These are phyloP conservation scores for Lutraria lutraria DNA, from an alignment of 2,888 invertebrate genomes.

Conservation along the genomic window DNA sequence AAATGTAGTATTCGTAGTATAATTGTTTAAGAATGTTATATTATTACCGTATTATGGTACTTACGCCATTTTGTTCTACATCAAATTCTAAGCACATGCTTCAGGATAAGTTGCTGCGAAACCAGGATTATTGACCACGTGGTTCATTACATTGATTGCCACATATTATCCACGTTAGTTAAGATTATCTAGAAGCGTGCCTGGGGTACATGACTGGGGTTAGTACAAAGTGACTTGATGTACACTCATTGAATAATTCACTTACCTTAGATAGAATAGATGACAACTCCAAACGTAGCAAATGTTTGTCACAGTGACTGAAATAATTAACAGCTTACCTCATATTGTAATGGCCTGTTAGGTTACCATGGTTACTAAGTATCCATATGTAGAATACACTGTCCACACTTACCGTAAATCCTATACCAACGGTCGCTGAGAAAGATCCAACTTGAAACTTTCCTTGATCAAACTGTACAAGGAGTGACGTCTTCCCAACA, in stretches of 20 bases:
- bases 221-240: background rate
- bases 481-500: conserved; percentile 96
- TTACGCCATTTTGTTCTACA: too few species aligned
- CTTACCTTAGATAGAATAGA: background rate
- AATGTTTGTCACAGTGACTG: background rate
- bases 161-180: background rate
- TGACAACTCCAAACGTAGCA: background rate
- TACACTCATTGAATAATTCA: background rate
- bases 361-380: background rate
- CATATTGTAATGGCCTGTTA: background rate
- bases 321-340: background rate
- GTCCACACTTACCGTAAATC: conserved; percentile 93
- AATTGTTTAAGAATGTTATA: too few species aligned
- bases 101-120: too few species aligned
- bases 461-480: conserved; percentile 97
- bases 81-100: background rate
- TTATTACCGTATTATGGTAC: too few species aligned
- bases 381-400: background rate
- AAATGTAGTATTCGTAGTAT: too few species aligned
- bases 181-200: background rate
- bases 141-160: background rate
- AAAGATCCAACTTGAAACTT: conserved; percentile 96
- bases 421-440: conserved; percentile 97
- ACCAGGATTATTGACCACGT: background rate
- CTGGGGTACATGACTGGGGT: background rate